These are phyloP conservation scores for Fregata magnificens DNA, from an alignment of 2,113 vertebrate species.

Conservation along the genomic window DNA sequence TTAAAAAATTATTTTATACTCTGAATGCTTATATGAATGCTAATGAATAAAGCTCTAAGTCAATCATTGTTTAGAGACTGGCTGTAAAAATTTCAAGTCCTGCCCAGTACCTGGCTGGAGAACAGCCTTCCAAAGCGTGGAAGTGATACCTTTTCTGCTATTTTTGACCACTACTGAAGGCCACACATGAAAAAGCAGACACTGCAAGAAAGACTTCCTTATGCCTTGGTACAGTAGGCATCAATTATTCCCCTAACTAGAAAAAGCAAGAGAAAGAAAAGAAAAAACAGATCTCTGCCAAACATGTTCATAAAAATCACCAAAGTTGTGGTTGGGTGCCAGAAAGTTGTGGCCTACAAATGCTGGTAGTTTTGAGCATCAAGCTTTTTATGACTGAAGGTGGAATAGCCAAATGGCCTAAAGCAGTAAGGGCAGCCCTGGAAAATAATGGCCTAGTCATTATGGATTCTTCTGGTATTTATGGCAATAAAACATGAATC, in stretches of 20 bases:
- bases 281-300: constrained; percentile 21
- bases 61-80: neutral
- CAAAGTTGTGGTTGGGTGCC: constrained; percentile 39
- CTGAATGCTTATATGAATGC: neutral
- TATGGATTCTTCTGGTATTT: constrained; percentile 73
- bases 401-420: constrained; percentile 67
- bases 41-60: neutral
- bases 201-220: constrained; percentile 38
- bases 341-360: constrained; percentile 42
- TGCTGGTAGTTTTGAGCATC: constrained; percentile 50
- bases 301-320: constrained; percentile 9
- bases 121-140: neutral
- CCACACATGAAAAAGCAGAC: constrained; percentile 8
- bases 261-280: constrained; percentile 5
- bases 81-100: neutral
- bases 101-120: neutral
- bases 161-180: constrained; percentile 7
- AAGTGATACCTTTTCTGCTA: neutral
- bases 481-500: constrained; percentile 75
- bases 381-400: constrained; percentile 58
- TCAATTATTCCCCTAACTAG: constrained; percentile 45
- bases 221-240: constrained; percentile 16
- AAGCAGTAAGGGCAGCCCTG: constrained; percentile 55
- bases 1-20: neutral
- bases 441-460: constrained; percentile 67